A percentile compares a stretch with the other conserved stretches of the same genome.
phyloP scores from a whole-genome alignment of 2,888 invertebrate species.

The Agrotis exclamationis region DNA sequence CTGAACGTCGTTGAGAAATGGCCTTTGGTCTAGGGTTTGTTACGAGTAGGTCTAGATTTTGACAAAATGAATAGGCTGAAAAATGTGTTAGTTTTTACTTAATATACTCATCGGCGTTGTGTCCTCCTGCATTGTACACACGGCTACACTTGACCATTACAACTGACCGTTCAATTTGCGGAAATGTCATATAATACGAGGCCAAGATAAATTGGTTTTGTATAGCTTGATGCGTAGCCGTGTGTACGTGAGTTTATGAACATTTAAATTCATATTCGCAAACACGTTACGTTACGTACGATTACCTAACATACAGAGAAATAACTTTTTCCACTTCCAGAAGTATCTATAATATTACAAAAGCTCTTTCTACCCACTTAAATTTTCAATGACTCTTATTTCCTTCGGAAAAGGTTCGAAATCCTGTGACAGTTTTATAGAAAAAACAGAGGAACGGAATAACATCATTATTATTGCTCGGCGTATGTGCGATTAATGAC shows the following conservation, averaged over 20 bases:
- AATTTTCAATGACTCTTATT: slow-evolving; percentile 7
- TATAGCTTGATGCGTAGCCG: too few species aligned
- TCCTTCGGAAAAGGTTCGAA: neutral
- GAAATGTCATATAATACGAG: too few species aligned
- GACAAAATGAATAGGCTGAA: neutral
- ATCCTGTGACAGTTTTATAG: slow-evolving; percentile 5
- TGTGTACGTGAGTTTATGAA: too few species aligned
- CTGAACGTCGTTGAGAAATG: neutral
- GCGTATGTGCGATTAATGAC: slow-evolving; percentile 47
- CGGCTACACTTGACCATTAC: too few species aligned
- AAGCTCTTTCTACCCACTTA: neutral
- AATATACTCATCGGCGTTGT: too few species aligned
- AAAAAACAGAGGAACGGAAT: slow-evolving; percentile 25
- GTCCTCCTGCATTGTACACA: too few species aligned
- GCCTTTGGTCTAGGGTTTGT: neutral
- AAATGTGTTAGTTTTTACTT: too few species aligned
- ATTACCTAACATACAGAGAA: neutral
- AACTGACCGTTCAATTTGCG: too few species aligned
- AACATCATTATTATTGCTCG: slow-evolving; percentile 32
- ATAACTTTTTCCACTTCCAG: slow-evolving; percentile 4
- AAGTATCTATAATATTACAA: slow-evolving; percentile 1
- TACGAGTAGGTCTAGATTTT: neutral
- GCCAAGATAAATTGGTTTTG: too few species aligned
- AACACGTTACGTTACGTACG: too few species aligned
- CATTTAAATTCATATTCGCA: too few species aligned